Conservation (phyloP, 2,113 vertebrate genomes). For the Empidonax alnorum region DNA sequence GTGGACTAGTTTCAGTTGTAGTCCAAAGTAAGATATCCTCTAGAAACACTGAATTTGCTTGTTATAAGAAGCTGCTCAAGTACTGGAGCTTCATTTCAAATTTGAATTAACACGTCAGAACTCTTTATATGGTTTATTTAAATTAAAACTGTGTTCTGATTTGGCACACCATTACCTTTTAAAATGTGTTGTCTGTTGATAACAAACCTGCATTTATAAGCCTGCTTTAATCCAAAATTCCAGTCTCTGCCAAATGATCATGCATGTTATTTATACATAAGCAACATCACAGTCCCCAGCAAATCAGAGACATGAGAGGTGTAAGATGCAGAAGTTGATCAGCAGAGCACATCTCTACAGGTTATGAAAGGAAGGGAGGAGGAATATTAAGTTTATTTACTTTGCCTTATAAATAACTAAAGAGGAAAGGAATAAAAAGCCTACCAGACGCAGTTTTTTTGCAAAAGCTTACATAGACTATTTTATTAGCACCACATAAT, state of each 20-base stretch:
- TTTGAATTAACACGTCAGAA: neutral
- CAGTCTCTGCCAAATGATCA: neutral
- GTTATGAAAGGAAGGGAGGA: neutral
- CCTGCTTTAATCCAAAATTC: neutral
- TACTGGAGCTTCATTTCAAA: neutral
- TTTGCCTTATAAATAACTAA: neutral
- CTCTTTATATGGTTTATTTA: neutral
- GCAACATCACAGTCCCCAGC: neutral
- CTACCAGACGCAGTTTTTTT: neutral
- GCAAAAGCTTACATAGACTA: neutral
- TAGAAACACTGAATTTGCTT: neutral
- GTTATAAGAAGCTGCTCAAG: neutral
- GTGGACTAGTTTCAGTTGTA: neutral
- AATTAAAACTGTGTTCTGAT: constrained; percentile 10
- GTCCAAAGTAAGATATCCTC: neutral
- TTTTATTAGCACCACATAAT: neutral
- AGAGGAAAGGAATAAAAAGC: neutral
- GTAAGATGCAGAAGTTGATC: neutral
- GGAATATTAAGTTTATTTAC: neutral
- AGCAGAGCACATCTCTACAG: neutral
- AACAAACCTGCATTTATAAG: neutral
- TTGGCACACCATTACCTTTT: constrained; percentile 34
- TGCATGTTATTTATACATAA: constrained; percentile 38
- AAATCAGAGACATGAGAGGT: neutral
- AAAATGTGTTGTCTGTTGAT: constrained; percentile 49